Conservation (phyloP, 1,140 invertebrate genomes). For the Drosophila repleta region DNA sequence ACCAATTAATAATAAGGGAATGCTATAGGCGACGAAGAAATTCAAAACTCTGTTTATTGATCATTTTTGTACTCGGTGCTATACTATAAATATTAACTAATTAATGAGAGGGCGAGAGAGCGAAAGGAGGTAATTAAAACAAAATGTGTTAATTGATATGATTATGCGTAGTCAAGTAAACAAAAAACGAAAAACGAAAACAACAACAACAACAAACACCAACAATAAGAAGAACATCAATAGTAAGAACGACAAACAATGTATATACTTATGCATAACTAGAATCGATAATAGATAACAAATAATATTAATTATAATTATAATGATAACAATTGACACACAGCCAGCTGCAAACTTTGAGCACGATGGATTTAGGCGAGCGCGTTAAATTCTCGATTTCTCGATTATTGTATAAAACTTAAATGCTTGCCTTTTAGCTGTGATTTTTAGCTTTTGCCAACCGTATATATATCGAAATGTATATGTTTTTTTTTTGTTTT, state of each 20-base stretch:
- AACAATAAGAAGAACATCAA: slow-evolving; percentile 32
- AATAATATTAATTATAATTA: slow-evolving; percentile 10
- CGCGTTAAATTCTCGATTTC: slow-evolving; percentile 35
- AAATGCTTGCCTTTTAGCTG: slow-evolving; percentile 79
- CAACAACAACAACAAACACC: slow-evolving; percentile 35
- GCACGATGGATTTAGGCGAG: slow-evolving; percentile 38
- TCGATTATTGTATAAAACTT: slow-evolving; percentile 43
- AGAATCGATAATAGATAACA: slow-evolving; percentile 32
- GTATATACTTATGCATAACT: slow-evolving; percentile 52
- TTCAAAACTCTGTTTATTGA: slow-evolving; percentile 79
- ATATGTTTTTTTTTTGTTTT: slow-evolving; percentile 15
- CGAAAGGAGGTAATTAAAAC: slow-evolving; percentile 25
- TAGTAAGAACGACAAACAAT: slow-evolving; percentile 35
- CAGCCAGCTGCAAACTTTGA: slow-evolving; percentile 46
- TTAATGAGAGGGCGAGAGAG: slow-evolving; percentile 58
- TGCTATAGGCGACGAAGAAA: slow-evolving; percentile 31
- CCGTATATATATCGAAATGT: not conserved
- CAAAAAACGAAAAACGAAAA: no score
- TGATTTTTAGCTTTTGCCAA: slow-evolving; percentile 48
- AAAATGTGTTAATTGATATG: slow-evolving; percentile 54
- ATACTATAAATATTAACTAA: slow-evolving; percentile 81
- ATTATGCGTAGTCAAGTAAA: slow-evolving; percentile 77
- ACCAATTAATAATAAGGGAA: slow-evolving; percentile 15
- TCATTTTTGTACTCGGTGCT: slow-evolving; percentile 81
- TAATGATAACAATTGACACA: slow-evolving; percentile 20